phyloP scores from a whole-genome alignment of 2,797 vertebrate genomes.

The Zenarchopterus dispar region DNA sequence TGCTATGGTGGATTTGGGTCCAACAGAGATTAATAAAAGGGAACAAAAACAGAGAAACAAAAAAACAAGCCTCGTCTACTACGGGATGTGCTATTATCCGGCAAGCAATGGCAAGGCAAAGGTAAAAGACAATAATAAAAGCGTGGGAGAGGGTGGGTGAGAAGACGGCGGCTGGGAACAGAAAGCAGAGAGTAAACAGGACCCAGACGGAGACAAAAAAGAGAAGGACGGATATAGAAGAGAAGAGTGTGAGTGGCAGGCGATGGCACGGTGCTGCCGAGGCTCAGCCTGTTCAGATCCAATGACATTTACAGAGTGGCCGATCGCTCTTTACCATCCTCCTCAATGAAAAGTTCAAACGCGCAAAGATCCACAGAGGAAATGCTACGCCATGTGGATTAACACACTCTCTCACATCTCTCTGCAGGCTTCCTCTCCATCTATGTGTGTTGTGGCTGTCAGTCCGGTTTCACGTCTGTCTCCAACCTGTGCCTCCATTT shows the following conservation, averaged over 20 bases:
- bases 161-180: slow-evolving; percentile 36
- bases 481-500: slow-evolving; percentile 25
- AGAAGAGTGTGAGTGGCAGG: slow-evolving; percentile 66
- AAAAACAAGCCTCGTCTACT: slow-evolving; percentile 47
- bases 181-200: slow-evolving; percentile 51
- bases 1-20: slow-evolving; percentile 19
- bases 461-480: slow-evolving; percentile 26
- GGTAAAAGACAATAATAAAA: slow-evolving; percentile 71
- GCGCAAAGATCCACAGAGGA: slow-evolving; percentile 64
- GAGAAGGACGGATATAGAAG: slow-evolving; percentile 24
- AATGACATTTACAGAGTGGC: slow-evolving; percentile 81
- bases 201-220: slow-evolving; percentile 40
- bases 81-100: slow-evolving; percentile 64
- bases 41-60: slow-evolving; percentile 10
- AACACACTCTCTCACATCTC: slow-evolving; percentile 57
- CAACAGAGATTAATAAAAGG: slow-evolving; percentile 21
- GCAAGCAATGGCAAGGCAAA: slow-evolving; percentile 50
- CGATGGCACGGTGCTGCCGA: slow-evolving; percentile 48
- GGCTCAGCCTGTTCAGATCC: slow-evolving; percentile 59
- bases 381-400: slow-evolving; percentile 65
- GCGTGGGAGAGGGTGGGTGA: slow-evolving; percentile 34
- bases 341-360: slow-evolving; percentile 78
- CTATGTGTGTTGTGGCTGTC: slow-evolving; percentile 33
- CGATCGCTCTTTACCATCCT: slow-evolving; percentile 64
- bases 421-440: slow-evolving; percentile 39